These are phyloP conservation scores for Cremastinae sp. DNA, from an alignment of 2,888 invertebrate species.

Conservation along the genomic window DNA sequence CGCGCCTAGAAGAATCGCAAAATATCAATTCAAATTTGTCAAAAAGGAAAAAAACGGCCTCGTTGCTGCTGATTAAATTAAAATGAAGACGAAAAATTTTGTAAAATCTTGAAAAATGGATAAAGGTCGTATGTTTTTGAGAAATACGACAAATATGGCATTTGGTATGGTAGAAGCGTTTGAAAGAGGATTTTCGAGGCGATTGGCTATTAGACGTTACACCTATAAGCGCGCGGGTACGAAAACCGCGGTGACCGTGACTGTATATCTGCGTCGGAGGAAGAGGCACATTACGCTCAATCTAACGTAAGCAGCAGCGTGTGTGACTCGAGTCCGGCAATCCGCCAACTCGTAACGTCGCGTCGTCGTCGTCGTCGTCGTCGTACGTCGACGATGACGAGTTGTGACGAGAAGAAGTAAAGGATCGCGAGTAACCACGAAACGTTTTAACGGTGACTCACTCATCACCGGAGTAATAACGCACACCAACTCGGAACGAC, in stretches of 20 bases:
- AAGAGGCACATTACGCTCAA: conserved; percentile 79
- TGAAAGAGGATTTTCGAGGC: conserved; percentile 2
- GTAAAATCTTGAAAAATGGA: too few species aligned
- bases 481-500: neutral
- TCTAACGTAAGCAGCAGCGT: conserved; percentile 70
- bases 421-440: conserved; percentile 56
- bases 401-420: conserved; percentile 39
- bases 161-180: neutral
- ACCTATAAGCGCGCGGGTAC: conserved; percentile 48
- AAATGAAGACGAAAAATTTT: too few species aligned
- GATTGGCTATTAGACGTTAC: conserved; percentile 17
- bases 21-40: too few species aligned
- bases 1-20: too few species aligned
- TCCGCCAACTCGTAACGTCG: conserved; percentile 63
- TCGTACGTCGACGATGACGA: conserved; percentile 34
- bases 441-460: conserved; percentile 60
- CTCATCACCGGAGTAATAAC: conserved; percentile 45
- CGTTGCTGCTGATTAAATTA: too few species aligned
- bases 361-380: conserved; percentile 11
- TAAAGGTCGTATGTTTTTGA: too few species aligned
- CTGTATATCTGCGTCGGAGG: conserved; percentile 78
- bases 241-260: conserved; percentile 74
- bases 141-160: too few species aligned
- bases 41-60: too few species aligned
- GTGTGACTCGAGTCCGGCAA: conserved; percentile 63